Evolutionary conservation across 2,888 invertebrate species (phyloP).

Genomic region (Onthophagus sagittarius): DNA sequence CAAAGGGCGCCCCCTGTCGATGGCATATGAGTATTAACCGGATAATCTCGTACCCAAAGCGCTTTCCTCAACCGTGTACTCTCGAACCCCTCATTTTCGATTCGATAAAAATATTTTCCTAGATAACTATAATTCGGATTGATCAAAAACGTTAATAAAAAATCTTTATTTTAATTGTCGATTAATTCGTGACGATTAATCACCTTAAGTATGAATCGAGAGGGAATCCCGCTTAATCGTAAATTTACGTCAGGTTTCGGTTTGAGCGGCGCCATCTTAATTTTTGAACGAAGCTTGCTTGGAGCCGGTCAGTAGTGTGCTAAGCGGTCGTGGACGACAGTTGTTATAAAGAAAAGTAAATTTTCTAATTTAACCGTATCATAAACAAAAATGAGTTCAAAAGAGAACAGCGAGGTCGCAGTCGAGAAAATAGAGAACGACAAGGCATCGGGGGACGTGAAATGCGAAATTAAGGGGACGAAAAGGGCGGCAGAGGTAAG

Average conservation of each 20-base stretch:
- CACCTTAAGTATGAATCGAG: constrained; percentile 30
- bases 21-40: constrained; percentile 38
- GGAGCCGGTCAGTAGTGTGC: constrained; percentile 67
- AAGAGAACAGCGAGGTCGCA: constrained; percentile 83
- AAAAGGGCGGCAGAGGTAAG: constrained; percentile 87
- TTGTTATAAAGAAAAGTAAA: constrained; percentile 23
- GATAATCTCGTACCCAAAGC: constrained; percentile 40
- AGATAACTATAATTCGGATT: constrained; percentile 14
- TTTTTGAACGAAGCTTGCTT: constrained; percentile 73
- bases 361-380: constrained; percentile 30
- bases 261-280: constrained; percentile 76
- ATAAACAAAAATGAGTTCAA: constrained; percentile 68
- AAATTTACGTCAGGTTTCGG: constrained; percentile 50
- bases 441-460: constrained; percentile 67
- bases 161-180: constrained; percentile 27
- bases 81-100: constrained; percentile 61
- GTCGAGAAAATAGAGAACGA: constrained; percentile 79
- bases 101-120: constrained; percentile 39
- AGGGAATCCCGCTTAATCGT: constrained; percentile 44
- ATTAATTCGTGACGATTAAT: constrained; percentile 28
- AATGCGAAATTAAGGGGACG: constrained; percentile 81
- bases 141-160: constrained; percentile 2
- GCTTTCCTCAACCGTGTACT: constrained; percentile 49
- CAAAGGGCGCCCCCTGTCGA: constrained; percentile 36
- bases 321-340: constrained; percentile 54